Percentiles rank a stretch among this genome's conserved stretches.
Conservation (phyloP, 2,797 vertebrate genomes). For the Lagodon rhomboides region DNA sequence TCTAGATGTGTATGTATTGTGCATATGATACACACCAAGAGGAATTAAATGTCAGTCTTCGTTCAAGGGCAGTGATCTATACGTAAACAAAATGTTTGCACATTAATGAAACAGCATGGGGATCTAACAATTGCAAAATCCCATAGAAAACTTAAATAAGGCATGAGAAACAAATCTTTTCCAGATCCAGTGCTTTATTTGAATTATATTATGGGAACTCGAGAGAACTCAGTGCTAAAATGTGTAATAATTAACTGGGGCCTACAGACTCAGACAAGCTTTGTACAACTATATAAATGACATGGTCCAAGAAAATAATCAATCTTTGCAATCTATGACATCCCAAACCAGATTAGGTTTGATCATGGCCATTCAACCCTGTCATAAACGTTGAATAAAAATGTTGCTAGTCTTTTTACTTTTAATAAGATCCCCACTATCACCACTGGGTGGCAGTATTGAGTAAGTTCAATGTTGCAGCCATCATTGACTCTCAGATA, state of each 20-base stretch:
- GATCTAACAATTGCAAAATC: neutral
- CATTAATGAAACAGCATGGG: neutral
- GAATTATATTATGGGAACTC: neutral
- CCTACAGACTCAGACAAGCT: neutral
- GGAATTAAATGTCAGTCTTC: neutral
- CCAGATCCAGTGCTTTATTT: too few species aligned
- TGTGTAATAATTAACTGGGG: neutral
- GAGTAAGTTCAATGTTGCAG: neutral
- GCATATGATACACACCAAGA: too few species aligned
- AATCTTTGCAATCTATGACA: neutral
- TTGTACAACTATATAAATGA: neutral
- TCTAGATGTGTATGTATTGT: neutral
- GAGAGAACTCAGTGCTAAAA: neutral
- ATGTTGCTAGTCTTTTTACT: neutral
- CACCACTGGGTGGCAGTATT: conserved; percentile 31
- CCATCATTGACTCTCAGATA: neutral
- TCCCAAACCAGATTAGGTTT: neutral
- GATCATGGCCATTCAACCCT: neutral
- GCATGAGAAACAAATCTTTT: neutral
- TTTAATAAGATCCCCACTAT: neutral
- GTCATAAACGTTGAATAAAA: neutral
- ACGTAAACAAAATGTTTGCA: neutral
- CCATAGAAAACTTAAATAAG: neutral
- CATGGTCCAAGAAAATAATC: neutral
- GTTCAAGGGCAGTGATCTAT: neutral